These are phyloP conservation scores for Drosophila eohydei DNA, from an alignment of 2,888 invertebrate genomes.

Conservation along the genomic window DNA sequence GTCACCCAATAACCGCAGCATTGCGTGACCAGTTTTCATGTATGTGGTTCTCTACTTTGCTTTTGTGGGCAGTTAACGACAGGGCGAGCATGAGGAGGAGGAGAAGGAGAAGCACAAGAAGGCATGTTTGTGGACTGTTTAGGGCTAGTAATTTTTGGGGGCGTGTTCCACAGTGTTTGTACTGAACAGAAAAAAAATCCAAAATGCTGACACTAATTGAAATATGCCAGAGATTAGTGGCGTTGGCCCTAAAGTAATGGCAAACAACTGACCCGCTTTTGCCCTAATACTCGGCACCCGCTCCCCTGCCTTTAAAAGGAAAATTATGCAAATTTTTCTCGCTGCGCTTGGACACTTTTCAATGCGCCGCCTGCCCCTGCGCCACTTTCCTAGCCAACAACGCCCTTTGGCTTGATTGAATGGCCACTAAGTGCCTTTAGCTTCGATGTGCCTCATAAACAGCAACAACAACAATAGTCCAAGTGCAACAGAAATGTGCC, in stretches of 20 bases:
- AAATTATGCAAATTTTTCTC: conserved; percentile 74
- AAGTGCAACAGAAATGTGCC: conserved; percentile 33
- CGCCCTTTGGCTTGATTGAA: conserved; percentile 58
- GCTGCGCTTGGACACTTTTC: conserved; percentile 67
- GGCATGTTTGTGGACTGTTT: not conserved
- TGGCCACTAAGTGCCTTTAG: conserved; percentile 68
- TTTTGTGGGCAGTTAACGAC: conserved; percentile 20
- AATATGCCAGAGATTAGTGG: conserved; percentile 69
- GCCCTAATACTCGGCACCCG: not conserved
- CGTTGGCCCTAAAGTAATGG: conserved; percentile 54
- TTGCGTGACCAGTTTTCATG: conserved; percentile 72
- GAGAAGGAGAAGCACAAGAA: not conserved
- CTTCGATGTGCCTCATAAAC: conserved; percentile 56
- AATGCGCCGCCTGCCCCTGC: conserved; percentile 16
- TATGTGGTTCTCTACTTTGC: conserved; percentile 40
- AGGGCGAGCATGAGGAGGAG: not conserved
- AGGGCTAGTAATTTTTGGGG: conserved; percentile 15
- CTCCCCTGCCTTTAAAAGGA: conserved; percentile 38
- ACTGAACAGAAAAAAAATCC: conserved; percentile 47
- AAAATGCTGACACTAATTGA: conserved; percentile 76
- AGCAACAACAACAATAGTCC: conserved; percentile 25
- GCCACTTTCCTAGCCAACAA: too few relatives aligned
- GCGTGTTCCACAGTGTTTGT: conserved; percentile 24
- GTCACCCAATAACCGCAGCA: conserved; percentile 57
- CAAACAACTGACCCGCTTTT: conserved; percentile 30